phyloP scores from a whole-genome alignment of 2,888 invertebrate species.

The Temnothorax ravouxi region DNA sequence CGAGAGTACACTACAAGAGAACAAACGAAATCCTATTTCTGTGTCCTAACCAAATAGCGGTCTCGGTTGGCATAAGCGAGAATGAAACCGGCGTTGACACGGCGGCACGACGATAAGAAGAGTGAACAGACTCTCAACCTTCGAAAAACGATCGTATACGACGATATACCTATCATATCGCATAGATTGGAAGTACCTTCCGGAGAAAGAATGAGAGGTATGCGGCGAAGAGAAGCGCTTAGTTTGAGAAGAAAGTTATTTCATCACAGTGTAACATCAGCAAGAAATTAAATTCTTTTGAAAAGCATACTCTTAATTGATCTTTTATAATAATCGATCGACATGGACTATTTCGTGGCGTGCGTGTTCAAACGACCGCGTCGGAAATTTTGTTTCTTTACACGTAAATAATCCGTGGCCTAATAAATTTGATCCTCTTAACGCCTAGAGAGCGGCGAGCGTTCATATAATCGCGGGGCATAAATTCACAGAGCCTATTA shows the following conservation, averaged over 20 bases:
- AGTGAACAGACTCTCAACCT: constrained; percentile 53
- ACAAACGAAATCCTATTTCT: constrained; percentile 83
- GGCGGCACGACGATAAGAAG: constrained; percentile 42
- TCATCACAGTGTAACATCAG: background rate
- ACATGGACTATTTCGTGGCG: background rate
- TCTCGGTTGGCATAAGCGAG: constrained; percentile 58
- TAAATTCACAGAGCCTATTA: background rate
- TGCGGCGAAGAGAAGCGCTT: background rate
- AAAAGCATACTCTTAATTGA: background rate
- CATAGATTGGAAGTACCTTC: background rate
- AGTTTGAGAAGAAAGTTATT: background rate
- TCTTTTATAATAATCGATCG: background rate
- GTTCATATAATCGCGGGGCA: background rate
- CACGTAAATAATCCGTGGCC: background rate
- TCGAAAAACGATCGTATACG: constrained; percentile 54
- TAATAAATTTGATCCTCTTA: constrained; percentile 27
- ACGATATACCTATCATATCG: constrained; percentile 6
- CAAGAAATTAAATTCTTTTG: background rate
- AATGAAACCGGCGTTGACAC: constrained; percentile 57
- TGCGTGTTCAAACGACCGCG: background rate
- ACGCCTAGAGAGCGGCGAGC: background rate
- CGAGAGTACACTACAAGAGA: constrained; percentile 61
- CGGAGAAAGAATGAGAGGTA: background rate
- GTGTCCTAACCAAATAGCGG: constrained; percentile 82
- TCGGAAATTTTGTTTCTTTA: background rate